Evolutionary conservation across 2,113 vertebrate genomes (phyloP), one percentile per base, ranked within the genome.

Genomic region (Saccopteryx bilineata): DNA sequence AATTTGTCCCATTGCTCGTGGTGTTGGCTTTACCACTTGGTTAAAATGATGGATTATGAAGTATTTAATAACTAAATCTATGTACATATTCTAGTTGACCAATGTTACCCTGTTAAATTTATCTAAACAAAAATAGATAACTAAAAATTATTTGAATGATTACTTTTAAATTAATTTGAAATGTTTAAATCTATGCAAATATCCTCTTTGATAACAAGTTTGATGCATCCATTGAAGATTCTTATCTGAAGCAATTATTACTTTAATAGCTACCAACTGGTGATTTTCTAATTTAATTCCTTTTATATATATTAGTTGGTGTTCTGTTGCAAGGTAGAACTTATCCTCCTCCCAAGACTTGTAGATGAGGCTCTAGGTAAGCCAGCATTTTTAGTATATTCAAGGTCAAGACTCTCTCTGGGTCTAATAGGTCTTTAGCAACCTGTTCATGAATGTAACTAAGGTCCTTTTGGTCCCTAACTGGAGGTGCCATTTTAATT

Each of bases 121-220:
- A 39, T 39, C 39, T 39, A 39, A 39, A 39, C 39, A 39, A 39
- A 39, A 75, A 69, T 88, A 80, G 66, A 7, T 31, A 81, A 87
- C 12, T 65, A n/a, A n/a, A 75, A 90, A 61, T 19, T 10, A 50
- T 71, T 78, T 69, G 24, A 56, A 7, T 61, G 28, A 82, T 92
- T 69, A 76, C 23, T 56, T 56, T 84, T 84, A 84, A 95, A 50
- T 28, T 58, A 80, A 86, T 33, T 52, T 17, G 46, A 78, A 93
- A 68, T 56, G 33, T 86, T 68, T 75, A 33, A 66, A 68, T 92
- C 58, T 86, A 90, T 90, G 58, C 11, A 96, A 75, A 72, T 91
- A 61, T 52, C n/a, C 52, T 90, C 21, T 87, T 82, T 56, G 60
- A 68, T 17, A n/a, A 28, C 66, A 31, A 23, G 15, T 54, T 31